A percentile compares a stretch with the other conserved stretches of the same genome.
Evolutionary conservation across 2,888 invertebrate genomes (phyloP).

Genomic region (Pachliopta kotzebuea): DNA sequence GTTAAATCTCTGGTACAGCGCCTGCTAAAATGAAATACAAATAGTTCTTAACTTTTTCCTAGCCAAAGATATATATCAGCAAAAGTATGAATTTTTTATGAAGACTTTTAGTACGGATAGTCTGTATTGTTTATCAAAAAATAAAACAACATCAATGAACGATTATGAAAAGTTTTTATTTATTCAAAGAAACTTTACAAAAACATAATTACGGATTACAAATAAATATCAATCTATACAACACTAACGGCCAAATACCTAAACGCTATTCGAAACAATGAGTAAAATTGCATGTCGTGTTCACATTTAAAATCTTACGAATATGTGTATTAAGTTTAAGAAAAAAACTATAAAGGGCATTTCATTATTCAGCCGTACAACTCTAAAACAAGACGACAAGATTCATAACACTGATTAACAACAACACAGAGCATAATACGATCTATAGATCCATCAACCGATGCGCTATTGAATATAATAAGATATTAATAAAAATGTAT

Average conservation of each 20-base stretch:
- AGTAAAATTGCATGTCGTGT: constrained; percentile 1
- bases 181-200: constrained; percentile 77
- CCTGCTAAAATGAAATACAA: too few species aligned
- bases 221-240: constrained; percentile 79
- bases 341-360: background rate
- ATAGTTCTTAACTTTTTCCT: too few species aligned
- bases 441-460: constrained; percentile 69
- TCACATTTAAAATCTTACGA: background rate
- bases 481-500: constrained; percentile 30
- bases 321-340: background rate
- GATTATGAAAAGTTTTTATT: constrained; percentile 79
- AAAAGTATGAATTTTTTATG: too few species aligned
- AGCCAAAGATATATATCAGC: too few species aligned
- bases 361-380: constrained; percentile 39
- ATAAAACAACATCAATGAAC: constrained; percentile 70
- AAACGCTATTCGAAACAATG: constrained; percentile 3
- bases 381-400: constrained; percentile 78
- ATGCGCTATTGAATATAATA: constrained; percentile 61
- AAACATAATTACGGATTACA: constrained; percentile 77
- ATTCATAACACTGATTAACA: constrained; percentile 79
- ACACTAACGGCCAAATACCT: constrained; percentile 50
- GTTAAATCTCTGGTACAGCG: too few species aligned
- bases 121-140: constrained; percentile 31
- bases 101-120: background rate
- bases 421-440: constrained; percentile 66